Evolutionary conservation across 30 jellyfish, hydroid and myxozoan species (phyloP).

Genomic region (Chironex yamaguchii): DNA sequence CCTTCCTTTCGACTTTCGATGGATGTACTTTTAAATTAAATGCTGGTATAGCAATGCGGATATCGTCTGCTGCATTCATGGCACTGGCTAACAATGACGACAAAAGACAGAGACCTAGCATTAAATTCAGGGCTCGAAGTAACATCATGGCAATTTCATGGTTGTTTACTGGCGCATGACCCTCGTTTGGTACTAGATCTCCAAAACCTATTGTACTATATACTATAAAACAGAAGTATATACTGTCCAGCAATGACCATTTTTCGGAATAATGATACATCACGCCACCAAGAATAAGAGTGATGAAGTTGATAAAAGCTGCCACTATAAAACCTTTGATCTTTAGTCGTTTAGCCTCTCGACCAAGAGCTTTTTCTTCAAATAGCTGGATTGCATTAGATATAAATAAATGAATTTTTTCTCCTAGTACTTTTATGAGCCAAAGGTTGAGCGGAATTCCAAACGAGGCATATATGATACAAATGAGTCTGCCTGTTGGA

Average conservation of each 20-base stretch:
- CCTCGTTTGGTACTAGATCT: conserved; percentile 81
- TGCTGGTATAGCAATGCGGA: conserved; percentile 61
- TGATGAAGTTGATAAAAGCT: conserved; percentile 64
- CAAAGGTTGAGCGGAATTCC: conserved; percentile 79
- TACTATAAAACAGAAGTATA: conserved; percentile 72
- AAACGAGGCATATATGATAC: conserved; percentile 61
- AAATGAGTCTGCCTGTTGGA: conserved; percentile 62
- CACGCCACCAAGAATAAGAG: conserved; percentile 70
- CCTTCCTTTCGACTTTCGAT: neutral
- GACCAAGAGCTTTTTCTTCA: conserved; percentile 46
- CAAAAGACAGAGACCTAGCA: conserved; percentile 64
- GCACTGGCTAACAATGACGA: conserved; percentile 71
- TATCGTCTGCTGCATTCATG: conserved; percentile 76
- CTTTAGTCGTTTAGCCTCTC: conserved; percentile 44
- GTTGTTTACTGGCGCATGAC: conserved; percentile 47
- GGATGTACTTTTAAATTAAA: conserved; percentile 53
- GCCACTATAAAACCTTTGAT: conserved; percentile 61
- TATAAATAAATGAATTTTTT: conserved; percentile 35
- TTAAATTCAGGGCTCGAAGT: conserved; percentile 60
- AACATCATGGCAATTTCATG: conserved; percentile 74
- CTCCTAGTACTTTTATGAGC: conserved; percentile 80
- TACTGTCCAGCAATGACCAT: conserved; percentile 68
- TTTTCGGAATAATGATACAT: conserved; percentile 68
- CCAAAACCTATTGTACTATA: conserved; percentile 79
- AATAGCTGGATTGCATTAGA: conserved; percentile 28